Percentiles rank a stretch among this genome's conserved stretches.
Conservation (phyloP, 2,797 vertebrate species). For the Muraenolepis orangiensis region DNA sequence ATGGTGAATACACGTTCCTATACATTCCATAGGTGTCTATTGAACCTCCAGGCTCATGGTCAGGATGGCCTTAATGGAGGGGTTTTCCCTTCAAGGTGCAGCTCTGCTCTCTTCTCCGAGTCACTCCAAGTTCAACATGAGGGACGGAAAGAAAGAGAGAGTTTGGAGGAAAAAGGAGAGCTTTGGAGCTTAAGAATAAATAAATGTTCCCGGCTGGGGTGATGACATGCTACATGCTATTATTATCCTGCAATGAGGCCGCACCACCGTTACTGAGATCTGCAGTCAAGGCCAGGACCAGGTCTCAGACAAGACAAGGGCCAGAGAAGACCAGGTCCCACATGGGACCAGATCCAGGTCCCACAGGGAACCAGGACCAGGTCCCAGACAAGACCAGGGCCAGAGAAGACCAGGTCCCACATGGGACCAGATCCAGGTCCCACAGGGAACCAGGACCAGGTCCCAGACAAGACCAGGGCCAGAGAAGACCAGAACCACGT, state of each 20-base stretch:
- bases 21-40: not conserved
- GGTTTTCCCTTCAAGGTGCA: constrained; percentile 43
- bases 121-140: constrained; percentile 38
- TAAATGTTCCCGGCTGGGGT: constrained; percentile 31
- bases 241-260: constrained; percentile 37
- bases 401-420: too few relatives aligned
- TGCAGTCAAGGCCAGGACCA: not conserved
- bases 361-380: not conserved
- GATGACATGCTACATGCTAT: constrained; percentile 36
- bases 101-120: constrained; percentile 36
- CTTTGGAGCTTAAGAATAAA: constrained; percentile 33
- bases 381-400: too few relatives aligned
- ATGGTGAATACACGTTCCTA: not conserved
- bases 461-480: too few relatives aligned
- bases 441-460: too few relatives aligned
- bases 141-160: constrained; percentile 35
- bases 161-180: constrained; percentile 31
- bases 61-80: too few relatives aligned
- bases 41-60: too few relatives aligned
- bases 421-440: too few relatives aligned
- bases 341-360: too few relatives aligned
- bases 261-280: constrained; percentile 19
- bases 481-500: too few relatives aligned
- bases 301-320: not conserved
- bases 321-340: too few relatives aligned